A percentile compares a stretch with the other conserved stretches of the same genome.
Evolutionary conservation across 2,888 invertebrate species (phyloP).

Genomic region (Maniola hyperantus): DNA sequence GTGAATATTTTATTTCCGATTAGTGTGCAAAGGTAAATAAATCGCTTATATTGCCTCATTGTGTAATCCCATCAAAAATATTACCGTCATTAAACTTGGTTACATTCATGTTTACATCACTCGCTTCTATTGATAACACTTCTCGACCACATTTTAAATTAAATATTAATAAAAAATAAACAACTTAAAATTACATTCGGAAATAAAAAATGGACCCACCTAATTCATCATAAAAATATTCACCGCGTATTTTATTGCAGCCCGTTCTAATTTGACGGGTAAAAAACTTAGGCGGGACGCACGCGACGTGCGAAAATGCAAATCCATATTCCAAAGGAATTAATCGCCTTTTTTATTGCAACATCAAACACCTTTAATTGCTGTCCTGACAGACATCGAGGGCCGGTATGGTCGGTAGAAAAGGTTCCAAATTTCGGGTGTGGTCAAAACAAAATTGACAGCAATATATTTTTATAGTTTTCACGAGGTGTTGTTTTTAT

Average conservation of each 20-base stretch:
- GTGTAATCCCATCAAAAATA: conserved; percentile 44
- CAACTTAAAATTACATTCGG: not conserved
- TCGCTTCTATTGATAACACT: not conserved
- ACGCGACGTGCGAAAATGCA: conserved; percentile 43
- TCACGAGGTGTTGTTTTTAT: conserved; percentile 74
- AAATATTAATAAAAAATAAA: conserved; percentile 42
- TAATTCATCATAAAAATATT: conserved; percentile 29
- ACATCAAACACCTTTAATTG: conserved; percentile 77
- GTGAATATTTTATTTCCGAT: conserved; percentile 70
- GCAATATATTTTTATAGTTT: conserved; percentile 76
- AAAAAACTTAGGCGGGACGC: conserved; percentile 30
- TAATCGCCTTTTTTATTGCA: conserved; percentile 70
- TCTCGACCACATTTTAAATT: not conserved
- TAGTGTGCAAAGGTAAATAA: conserved; percentile 66
- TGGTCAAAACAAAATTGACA: conserved; percentile 71
- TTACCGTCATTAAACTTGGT: conserved; percentile 24
- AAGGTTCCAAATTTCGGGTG: conserved; percentile 63
- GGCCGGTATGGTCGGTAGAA: conserved; percentile 55
- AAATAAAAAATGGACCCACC: conserved; percentile 9
- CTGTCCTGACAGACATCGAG: conserved; percentile 78
- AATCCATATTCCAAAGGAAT: conserved; percentile 54
- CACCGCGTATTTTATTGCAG: conserved; percentile 30
- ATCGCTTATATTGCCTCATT: conserved; percentile 53
- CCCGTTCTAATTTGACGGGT: conserved; percentile 34
- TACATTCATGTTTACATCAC: not conserved